A percentile compares a stretch with the other conserved stretches of the same genome.
Evolutionary conservation across 2,888 invertebrate genomes (phyloP).

Genomic region (Perizoma affinitatum): DNA sequence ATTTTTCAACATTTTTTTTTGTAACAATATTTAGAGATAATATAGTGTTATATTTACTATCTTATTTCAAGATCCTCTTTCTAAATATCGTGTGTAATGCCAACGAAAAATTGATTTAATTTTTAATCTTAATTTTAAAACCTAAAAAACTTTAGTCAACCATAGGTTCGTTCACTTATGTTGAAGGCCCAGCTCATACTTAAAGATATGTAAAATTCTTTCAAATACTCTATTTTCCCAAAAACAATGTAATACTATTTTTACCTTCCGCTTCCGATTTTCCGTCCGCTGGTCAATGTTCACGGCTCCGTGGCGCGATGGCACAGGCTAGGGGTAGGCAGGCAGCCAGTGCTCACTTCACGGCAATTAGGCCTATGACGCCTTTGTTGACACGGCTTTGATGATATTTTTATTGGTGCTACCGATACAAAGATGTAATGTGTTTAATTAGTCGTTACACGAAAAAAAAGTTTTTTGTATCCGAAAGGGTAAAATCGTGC

Average conservation of each 20-base stretch:
- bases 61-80: too few species aligned
- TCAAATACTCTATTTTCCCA: conserved; percentile 8
- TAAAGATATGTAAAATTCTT: too few species aligned
- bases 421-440: conserved; percentile 27
- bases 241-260: conserved; percentile 36
- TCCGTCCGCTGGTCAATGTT: conserved; percentile 46
- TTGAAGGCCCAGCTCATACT: too few species aligned
- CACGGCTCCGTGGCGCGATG: conserved; percentile 39
- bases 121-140: too few species aligned
- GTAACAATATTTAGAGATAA: too few species aligned
- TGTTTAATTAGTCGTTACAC: conserved; percentile 28
- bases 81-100: too few species aligned
- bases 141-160: too few species aligned
- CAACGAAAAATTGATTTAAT: too few species aligned
- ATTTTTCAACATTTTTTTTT: too few species aligned
- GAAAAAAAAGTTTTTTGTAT: conserved; percentile 10
- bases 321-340: conserved; percentile 35
- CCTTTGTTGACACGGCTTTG: conserved; percentile 51
- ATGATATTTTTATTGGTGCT: conserved; percentile 45
- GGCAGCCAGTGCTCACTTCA: conserved; percentile 54
- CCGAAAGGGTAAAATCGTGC: not conserved
- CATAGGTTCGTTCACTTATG: too few species aligned
- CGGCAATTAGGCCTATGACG: conserved; percentile 59
- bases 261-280: conserved; percentile 49
- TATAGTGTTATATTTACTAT: too few species aligned